Evolutionary conservation across 1,140 invertebrate genomes (phyloP).

Genomic region (Ylistrum balloti): DNA sequence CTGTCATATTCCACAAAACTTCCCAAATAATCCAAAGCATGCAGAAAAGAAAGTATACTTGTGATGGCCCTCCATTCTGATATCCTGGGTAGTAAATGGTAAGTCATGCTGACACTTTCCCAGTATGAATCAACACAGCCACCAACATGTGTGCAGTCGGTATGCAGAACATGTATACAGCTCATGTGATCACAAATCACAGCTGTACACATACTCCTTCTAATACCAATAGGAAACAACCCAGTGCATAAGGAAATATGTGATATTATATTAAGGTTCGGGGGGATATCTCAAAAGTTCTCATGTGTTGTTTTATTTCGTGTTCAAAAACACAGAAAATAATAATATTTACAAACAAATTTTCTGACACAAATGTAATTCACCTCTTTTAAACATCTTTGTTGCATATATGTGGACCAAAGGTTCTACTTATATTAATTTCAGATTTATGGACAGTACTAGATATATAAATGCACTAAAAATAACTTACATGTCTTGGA

Average conservation of each 20-base stretch:
- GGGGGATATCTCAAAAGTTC: background rate
- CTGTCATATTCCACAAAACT: background rate
- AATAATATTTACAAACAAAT: no score
- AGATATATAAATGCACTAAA: no score
- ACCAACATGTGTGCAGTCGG: conserved; percentile 16
- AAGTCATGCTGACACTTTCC: background rate
- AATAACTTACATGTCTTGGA: conserved; percentile 25
- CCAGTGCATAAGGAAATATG: background rate
- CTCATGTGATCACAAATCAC: background rate
- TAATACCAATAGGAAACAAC: background rate
- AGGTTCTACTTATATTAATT: no score
- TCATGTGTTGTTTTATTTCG: background rate
- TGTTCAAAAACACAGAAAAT: background rate
- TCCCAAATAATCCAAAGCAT: background rate
- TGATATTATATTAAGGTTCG: background rate
- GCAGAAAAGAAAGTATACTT: background rate
- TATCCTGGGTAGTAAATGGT: background rate
- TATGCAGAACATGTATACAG: background rate
- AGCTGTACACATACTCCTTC: background rate
- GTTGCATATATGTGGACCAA: background rate
- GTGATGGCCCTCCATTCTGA: background rate
- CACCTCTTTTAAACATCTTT: no score
- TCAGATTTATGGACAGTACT: no score
- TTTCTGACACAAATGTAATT: no score
- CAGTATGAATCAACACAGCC: conserved; percentile 32